Base-by-base conservation (phyloP, 2,888 invertebrate genomes). In the Cheilosia grossa region DNA sequence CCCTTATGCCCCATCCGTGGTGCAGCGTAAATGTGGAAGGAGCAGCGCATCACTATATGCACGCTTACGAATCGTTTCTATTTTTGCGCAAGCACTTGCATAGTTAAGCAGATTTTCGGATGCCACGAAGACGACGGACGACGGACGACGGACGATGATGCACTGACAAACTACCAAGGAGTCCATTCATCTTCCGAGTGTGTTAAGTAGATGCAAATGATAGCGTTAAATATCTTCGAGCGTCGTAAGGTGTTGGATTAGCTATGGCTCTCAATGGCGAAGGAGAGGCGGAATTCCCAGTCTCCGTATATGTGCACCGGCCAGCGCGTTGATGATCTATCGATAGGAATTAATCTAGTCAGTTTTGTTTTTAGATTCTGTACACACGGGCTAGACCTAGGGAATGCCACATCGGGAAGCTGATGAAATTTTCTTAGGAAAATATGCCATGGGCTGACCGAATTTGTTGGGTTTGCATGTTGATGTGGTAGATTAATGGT, bases 171-270 rank as follows among this genome's bases (percentile, higher is more conserved):
- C 72, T 81, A 72, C 67, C 72, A 85, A 72, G 77, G 61, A 77
- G 81, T 64, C 81, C 54, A 85, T 85, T 77, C 56, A 85, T 85
- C 85, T 72, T 85, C 61, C 56, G 67, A 81, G 75, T 85, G 81
- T 85, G 85, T 75, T 81, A 85, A 81, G 81, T 85, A 85, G 85
- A 85, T 85, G 85, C 81, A 85, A 85, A 85, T 81, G 85, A 85
- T 85, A 85, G 81, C 72, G 81, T 85, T 85, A 85, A 85, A 85
- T 85, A 85, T 75, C 81, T 85, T 61, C 58, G 67, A 75, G 85
- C 85, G 53, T 75, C 81, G 21, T 59, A 66, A 85, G 75, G 80
- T 85, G 85, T 81, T 81, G 70, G 64, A 70, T 74, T 83, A 74
- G 75, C 70, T 73, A 37, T 37, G 13, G 37, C 37, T 37, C 13